Conservation (phyloP, 2,797 vertebrate genomes). For the Hydrolagus colliei region DNA sequence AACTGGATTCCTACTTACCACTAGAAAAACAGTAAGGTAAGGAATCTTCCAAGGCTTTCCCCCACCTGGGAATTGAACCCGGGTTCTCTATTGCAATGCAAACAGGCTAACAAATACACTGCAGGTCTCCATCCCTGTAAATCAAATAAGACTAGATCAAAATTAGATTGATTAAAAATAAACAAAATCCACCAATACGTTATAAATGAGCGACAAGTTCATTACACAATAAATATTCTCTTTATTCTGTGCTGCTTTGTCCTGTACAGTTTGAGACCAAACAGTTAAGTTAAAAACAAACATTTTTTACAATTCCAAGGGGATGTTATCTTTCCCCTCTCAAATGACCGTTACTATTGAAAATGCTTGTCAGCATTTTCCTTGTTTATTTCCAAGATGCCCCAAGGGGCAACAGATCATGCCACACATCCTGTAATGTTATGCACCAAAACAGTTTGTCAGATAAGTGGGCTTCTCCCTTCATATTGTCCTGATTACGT, state of each 20-base stretch:
- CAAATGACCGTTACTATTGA: background rate
- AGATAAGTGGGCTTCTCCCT: background rate
- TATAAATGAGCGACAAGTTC: background rate
- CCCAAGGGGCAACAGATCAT: background rate
- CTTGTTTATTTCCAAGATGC: background rate
- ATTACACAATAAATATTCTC: slow-evolving; percentile 29
- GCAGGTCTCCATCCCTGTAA: too few relatives aligned
- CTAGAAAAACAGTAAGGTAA: too few relatives aligned
- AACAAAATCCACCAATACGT: too few relatives aligned
- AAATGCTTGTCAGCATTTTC: background rate
- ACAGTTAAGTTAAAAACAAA: slow-evolving; percentile 18
- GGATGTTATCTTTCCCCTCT: background rate
- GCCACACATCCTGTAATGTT: background rate
- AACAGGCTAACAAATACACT: too few relatives aligned
- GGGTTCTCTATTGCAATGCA: too few relatives aligned
- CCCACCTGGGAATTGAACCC: too few relatives aligned
- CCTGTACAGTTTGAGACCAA: slow-evolving; percentile 3
- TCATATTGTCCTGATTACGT: background rate
- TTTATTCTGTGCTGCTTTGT: slow-evolving; percentile 13
- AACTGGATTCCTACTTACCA: too few relatives aligned
- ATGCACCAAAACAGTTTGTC: background rate
- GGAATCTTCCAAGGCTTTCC: too few relatives aligned
- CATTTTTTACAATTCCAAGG: background rate
- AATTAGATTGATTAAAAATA: too few relatives aligned
- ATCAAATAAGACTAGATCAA: too few relatives aligned